Base-by-base conservation (phyloP, 2,888 invertebrate species). In the Melanargia galathea region DNA sequence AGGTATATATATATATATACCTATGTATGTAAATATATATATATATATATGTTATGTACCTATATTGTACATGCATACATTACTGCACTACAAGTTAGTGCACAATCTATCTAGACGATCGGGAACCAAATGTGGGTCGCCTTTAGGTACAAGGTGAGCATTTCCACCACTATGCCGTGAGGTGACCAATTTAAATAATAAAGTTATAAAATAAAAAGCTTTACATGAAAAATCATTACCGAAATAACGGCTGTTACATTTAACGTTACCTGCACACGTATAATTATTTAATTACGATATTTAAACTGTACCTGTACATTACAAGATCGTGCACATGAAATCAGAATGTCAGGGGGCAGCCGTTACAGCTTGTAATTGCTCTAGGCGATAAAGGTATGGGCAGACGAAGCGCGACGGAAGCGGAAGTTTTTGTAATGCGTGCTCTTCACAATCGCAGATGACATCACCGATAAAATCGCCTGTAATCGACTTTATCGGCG, bases 341-440 rank as follows among this genome's bases (percentile, higher is more conserved):
- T 43, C 38, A 30, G 60, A 69, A 67, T 69, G 68, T 69, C 69
- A 68, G 52, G 63, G 65, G 57, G 65, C 64, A 64, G 51, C 48
- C 64, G 66, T 64, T 63, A 54, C 43, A 20, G 60, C 51, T 38
- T 61, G 57, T 67, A 68, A 70, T 70, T 67, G 63, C 60, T 59
- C 66, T 71, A 68, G 63, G 61, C 35, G 8, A n/a, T 40, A 40
- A 40, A 40, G 40, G 40, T 7, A 6, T 40, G 40, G 40, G 16
- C 16, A 16, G 16, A 40, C 7, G 0, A 18, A 7, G 8, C 7
- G 40, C 7, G 16, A 40, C 7, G 16, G 16, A 5, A 40, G 40
- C 16, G 16, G 8, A n/a, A n/a, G n/a, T n/a, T n/a, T n/a, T n/a
- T n/a, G n/a, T n/a, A n/a, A n/a, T n/a, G n/a, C n/a, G n/a, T n/a